Evolutionary conservation across 2,113 vertebrate species (phyloP).

Genomic region (Xerus inauris): DNA sequence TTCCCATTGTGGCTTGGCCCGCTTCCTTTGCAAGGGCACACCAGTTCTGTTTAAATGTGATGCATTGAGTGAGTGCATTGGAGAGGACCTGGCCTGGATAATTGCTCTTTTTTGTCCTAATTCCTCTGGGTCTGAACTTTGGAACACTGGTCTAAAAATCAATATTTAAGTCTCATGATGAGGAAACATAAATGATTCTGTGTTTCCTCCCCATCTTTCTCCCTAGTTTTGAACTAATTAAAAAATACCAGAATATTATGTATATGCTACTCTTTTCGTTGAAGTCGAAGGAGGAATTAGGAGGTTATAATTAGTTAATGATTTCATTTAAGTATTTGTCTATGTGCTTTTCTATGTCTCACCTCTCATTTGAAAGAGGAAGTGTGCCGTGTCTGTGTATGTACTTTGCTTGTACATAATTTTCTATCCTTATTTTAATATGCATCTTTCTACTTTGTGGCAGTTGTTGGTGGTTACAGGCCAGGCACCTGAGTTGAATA

Average conservation of each 20-base stretch:
- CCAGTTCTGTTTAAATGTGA: not conserved
- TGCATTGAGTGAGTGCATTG: not conserved
- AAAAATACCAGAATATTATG: not conserved
- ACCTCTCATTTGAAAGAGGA: not conserved
- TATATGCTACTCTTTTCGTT: not conserved
- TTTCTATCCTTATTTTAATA: not conserved
- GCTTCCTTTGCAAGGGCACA: not conserved
- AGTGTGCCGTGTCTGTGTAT: not conserved
- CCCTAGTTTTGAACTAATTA: conserved; percentile 9
- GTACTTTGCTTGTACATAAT: not conserved
- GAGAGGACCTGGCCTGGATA: not conserved
- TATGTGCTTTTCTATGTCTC: not conserved
- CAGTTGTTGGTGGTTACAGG: not conserved
- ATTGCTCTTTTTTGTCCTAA: not conserved
- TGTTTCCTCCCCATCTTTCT: not conserved
- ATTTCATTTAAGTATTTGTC: conserved; percentile 41
- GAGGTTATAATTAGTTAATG: not conserved
- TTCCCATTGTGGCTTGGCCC: not conserved
- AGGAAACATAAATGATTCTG: not conserved
- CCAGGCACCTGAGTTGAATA: not conserved
- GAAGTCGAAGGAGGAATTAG: not conserved
- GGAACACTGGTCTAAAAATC: not conserved
- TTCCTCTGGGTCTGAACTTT: conserved; percentile 15
- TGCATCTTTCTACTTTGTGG: not conserved
- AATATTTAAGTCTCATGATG: not conserved